These are phyloP conservation scores for Euleptes europaea DNA, from an alignment of 2,113 vertebrate species.

Conservation along the genomic window DNA sequence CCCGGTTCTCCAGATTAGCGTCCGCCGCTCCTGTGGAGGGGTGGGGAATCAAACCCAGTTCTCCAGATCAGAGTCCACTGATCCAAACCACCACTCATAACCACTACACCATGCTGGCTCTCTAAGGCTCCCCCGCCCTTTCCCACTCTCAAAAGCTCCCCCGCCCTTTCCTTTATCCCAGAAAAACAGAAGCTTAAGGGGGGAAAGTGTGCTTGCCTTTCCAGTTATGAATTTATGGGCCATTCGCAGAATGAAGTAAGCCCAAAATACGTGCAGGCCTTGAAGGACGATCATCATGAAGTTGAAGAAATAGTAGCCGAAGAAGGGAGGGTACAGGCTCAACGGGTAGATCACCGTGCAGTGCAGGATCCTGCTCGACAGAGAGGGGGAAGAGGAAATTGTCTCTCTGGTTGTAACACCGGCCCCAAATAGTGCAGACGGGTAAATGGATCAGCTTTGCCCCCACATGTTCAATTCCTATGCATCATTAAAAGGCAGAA, in stretches of 20 bases:
- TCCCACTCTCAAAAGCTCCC: no score
- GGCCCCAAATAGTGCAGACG: neutral
- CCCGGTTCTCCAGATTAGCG: no score
- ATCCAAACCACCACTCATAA: no score
- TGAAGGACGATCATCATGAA: conserved; percentile 87
- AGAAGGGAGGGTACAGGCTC: conserved; percentile 88
- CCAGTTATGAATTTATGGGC: conserved; percentile 91
- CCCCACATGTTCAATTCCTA: no score
- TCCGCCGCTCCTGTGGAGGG: no score
- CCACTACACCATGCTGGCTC: no score
- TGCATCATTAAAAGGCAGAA: no score
- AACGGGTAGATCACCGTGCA: conserved; percentile 89
- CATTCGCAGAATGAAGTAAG: conserved; percentile 90
- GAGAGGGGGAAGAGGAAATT: neutral
- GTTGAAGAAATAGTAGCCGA: conserved; percentile 97
- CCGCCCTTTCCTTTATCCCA: neutral
- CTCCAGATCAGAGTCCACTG: no score
- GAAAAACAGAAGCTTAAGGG: neutral
- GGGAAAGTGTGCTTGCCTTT: conserved; percentile 76
- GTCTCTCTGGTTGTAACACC: no score
- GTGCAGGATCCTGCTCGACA: conserved; percentile 86
- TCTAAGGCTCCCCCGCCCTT: no score
- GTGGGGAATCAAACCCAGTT: no score
- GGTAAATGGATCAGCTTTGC: neutral
- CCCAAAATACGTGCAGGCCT: conserved; percentile 94